These are phyloP conservation scores for Adela reaumurella DNA, from an alignment of 2,888 invertebrate genomes.

Conservation along the genomic window DNA sequence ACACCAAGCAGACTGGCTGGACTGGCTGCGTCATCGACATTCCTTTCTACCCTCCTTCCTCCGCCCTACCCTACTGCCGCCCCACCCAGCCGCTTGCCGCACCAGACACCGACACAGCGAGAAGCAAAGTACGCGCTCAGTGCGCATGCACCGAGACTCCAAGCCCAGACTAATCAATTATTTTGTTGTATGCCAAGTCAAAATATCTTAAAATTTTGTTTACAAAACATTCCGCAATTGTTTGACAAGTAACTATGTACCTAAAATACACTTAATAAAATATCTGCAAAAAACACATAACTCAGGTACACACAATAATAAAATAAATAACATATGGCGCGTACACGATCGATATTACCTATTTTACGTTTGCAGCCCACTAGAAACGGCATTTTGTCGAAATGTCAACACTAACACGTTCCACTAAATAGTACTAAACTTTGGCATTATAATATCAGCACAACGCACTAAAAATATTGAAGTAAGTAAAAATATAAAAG, in stretches of 20 bases:
- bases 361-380: conserved; percentile 33
- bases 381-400: conserved; percentile 36
- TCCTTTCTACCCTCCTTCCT: conserved; percentile 36
- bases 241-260: too few species aligned
- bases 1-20: conserved; percentile 15
- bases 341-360: conserved; percentile 49
- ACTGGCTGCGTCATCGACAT: conserved; percentile 49
- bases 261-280: too few species aligned
- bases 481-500: neutral
- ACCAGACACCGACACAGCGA: neutral
- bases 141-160: conserved; percentile 38
- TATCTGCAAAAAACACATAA: too few species aligned
- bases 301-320: too few species aligned
- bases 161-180: conserved; percentile 29
- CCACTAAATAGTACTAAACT: neutral
- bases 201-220: too few species aligned
- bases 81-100: conserved; percentile 9
- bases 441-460: neutral
- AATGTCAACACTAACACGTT: neutral
- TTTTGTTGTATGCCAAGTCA: conserved; percentile 16
- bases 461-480: too few species aligned
- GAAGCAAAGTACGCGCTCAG: conserved; percentile 20
- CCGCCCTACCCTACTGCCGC: too few species aligned
- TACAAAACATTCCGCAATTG: too few species aligned
- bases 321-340: too few species aligned